These are phyloP conservation scores for Zaprionus lachaisei DNA, from an alignment of 1,140 invertebrate genomes.

Conservation along the genomic window DNA sequence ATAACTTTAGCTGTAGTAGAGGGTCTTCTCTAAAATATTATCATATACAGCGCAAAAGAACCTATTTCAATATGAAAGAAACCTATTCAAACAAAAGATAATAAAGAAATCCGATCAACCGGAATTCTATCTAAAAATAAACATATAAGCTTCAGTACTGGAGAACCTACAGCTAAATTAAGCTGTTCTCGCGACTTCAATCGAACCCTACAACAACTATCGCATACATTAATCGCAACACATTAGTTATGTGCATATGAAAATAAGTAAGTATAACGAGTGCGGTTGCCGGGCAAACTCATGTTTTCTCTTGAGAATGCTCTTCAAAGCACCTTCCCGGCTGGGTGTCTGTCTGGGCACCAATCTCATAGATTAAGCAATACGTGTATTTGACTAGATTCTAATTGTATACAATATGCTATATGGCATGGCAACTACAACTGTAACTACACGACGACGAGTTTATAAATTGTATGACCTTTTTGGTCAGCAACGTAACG, in stretches of 20 bases:
- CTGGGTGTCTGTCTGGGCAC: constrained; percentile 2
- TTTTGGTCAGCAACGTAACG: constrained; percentile 75
- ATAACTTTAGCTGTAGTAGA: too few relatives aligned
- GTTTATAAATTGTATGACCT: constrained; percentile 68
- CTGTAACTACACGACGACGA: constrained; percentile 33
- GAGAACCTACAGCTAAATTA: not conserved
- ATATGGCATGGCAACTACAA: constrained; percentile 49
- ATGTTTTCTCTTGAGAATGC: constrained; percentile 10
- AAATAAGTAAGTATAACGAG: not conserved
- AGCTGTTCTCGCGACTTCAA: constrained; percentile 2
- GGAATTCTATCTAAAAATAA: not conserved
- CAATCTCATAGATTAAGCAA: constrained; percentile 4
- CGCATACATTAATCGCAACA: constrained; percentile 2
- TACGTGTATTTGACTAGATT: constrained; percentile 20
- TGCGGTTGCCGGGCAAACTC: not conserved
- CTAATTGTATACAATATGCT: constrained; percentile 42
- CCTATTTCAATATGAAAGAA: not conserved
- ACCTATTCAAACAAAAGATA: not conserved
- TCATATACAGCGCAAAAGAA: not conserved
- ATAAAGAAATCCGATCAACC: not conserved
- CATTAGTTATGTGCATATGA: constrained; percentile 8
- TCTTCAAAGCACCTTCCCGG: constrained; percentile 11
- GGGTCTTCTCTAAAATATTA: not conserved
- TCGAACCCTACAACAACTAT: not conserved
- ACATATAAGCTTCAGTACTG: not conserved